Base-by-base conservation (phyloP, 2,888 invertebrate genomes). In the Tridacna gigas region DNA sequence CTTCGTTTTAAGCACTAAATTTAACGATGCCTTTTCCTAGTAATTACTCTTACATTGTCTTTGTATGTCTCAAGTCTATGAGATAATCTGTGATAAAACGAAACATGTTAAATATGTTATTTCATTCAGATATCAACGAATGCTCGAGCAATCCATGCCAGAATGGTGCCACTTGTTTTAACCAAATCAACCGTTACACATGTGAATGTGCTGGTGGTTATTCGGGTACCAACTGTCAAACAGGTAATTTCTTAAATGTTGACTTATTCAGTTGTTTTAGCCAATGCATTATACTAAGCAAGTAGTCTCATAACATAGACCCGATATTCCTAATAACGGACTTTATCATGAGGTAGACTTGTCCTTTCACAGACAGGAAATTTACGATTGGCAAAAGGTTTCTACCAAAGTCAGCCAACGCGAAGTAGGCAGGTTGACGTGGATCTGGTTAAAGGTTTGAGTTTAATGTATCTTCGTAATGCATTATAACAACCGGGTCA, bases 41-140 rank as follows among this genome's bases (percentile, higher is more conserved):
- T 13, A 13, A 51, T 51, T 51, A 12, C 51, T 13, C 13, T 51
- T 18, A 51, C 51, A 51, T 51, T 51, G 18, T 18, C 51, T 13
- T 13, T 51, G 18, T 18, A 51, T 13, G 12, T 18, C 13, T 12
- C 12, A 51, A 12, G 12, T 51, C 51, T 51, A 13, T 18, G 18
- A 51, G 12, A 12, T 12, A 18, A 18, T 51, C 13, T 51, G 13
- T 12, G 13, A 51, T 51, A 51, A 51, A n/a, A n/a, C n/a, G n/a
- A n/a, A 37, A 37, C 37, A 2, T 37, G 7, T 37, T 37, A 37
- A 2, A 37, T 37, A n/a, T 37, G 37, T 4, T 37, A 9, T 56
- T 20, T 5, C 56, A n/a, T 56, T 56, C 18, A 65, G 65, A 65
- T 26, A 65, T 65, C 65, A 26, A 65, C 20, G 65, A 65, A 28